Conservation (phyloP, 2,797 vertebrate species). For the Avahi laniger region DNA sequence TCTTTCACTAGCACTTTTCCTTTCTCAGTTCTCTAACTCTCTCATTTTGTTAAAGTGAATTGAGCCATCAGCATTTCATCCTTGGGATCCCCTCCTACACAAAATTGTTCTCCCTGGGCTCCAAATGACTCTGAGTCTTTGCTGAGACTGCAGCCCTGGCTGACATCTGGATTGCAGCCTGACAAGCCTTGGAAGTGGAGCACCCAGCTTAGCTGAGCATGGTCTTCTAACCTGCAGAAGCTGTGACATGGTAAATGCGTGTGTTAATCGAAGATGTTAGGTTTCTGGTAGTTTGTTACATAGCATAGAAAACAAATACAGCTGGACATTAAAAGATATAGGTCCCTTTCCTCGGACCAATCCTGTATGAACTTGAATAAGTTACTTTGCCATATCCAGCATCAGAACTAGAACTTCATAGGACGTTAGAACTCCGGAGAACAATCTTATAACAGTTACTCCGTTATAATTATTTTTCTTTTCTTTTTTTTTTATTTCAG, state of each 20-base stretch:
- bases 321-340: neutral
- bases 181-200: neutral
- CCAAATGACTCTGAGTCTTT: neutral
- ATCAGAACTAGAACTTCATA: neutral
- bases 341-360: neutral
- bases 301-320: neutral
- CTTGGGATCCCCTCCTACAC: neutral
- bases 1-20: neutral
- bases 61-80: neutral
- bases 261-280: neutral
- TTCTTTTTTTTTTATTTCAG: neutral
- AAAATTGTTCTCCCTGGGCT: neutral
- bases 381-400: neutral
- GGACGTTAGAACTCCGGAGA: neutral
- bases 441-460: neutral
- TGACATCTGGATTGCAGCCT: neutral
- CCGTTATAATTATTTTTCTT: neutral
- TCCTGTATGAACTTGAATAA: neutral
- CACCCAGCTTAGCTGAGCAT: neutral
- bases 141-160: neutral
- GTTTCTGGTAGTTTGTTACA: neutral
- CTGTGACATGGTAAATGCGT: neutral
- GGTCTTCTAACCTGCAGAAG: neutral
- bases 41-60: neutral
- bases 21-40: neutral